Evolutionary conservation across 2,797 vertebrate species (phyloP), one percentile per base, ranked within the genome.

Genomic region (Psittacula derbiana): DNA sequence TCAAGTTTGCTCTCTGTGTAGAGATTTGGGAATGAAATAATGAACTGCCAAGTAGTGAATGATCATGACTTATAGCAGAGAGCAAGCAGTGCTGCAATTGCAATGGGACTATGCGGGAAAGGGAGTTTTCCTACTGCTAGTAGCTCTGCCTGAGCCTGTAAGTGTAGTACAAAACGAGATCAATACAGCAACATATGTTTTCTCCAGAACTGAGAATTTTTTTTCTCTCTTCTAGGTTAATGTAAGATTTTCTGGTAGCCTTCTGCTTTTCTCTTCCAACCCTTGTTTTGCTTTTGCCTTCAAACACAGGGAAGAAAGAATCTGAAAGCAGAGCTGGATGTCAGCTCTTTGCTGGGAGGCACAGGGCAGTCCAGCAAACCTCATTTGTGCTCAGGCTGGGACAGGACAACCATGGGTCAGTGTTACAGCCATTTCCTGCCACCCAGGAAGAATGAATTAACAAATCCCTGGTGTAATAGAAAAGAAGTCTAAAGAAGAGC

Each of bases 261-360:
- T 80, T 46, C 75, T 55, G 44, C 53, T 88, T 93, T 89, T 24
- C 75, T 93, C 67, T 82, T 89, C 57, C 71, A 94, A 70, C 44
- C 53, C 47, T 80, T 57, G 17, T 28, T 87, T 94, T 79, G 30
- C 43, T 85, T 94, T 90, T 71, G 74, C 88, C 88, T 95, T 95
- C 83, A 87, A 71, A 67, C 44, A 40, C 20, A 61, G 38, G 46
- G 71, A 46, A 52, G 57, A 70, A 18, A 82, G 43, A 18, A 46
- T 65, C 11, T 50, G 72, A 73, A 94, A 82, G 76, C 55, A 61
- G 44, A 43, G 46, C 43, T 76, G 58, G 27, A 25, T 76, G 81
- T 73, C 50, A 73, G 43, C 43, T 66, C 75, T 74, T 73, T 74
- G 41, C 74, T 80, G 78, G 58, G 49, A 1, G 5, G 81, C 83